phyloP scores from a whole-genome alignment of 2,888 invertebrate species.

The Xestia rhomboidea region DNA sequence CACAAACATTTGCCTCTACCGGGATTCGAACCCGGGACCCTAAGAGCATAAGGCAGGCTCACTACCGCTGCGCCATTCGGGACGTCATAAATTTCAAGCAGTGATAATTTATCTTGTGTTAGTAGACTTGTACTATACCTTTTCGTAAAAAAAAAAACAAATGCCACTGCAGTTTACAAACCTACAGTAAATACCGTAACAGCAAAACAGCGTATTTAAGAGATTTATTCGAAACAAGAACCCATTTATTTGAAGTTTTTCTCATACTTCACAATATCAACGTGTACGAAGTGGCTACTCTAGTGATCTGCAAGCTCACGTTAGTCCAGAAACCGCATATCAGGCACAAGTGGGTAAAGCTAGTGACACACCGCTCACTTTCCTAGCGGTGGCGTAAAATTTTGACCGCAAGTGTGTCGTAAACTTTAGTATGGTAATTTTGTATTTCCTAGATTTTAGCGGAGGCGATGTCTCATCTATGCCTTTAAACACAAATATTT shows the following conservation, averaged over 20 bases:
- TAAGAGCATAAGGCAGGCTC: too few relatives aligned
- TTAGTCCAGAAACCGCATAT: slow-evolving; percentile 80
- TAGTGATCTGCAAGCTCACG: slow-evolving; percentile 58
- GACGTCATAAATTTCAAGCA: too few relatives aligned
- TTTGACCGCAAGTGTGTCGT: slow-evolving; percentile 76
- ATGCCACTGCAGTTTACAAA: too few relatives aligned
- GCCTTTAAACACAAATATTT: not conserved
- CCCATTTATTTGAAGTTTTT: slow-evolving; percentile 34
- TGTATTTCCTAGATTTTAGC: slow-evolving; percentile 63
- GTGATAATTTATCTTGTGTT: too few relatives aligned
- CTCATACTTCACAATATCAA: slow-evolving; percentile 37
- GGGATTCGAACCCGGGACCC: too few relatives aligned
- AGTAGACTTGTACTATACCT: too few relatives aligned
- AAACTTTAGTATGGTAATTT: slow-evolving; percentile 71
- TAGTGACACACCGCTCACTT: slow-evolving; percentile 79
- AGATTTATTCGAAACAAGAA: slow-evolving; percentile 25
- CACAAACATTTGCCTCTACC: too few relatives aligned
- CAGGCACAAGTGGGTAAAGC: slow-evolving; percentile 79
- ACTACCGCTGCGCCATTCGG: too few relatives aligned
- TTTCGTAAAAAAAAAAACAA: too few relatives aligned
- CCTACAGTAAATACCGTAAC: too few relatives aligned
- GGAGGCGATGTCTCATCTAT: not conserved
- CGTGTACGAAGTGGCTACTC: slow-evolving; percentile 51
- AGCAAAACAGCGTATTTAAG: too few relatives aligned
- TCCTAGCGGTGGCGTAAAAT: slow-evolving; percentile 80